These are phyloP conservation scores for Chrysogorgia sp. DNA, from an alignment of 92 coral and sea anemone genomes.

Conservation along the genomic window DNA sequence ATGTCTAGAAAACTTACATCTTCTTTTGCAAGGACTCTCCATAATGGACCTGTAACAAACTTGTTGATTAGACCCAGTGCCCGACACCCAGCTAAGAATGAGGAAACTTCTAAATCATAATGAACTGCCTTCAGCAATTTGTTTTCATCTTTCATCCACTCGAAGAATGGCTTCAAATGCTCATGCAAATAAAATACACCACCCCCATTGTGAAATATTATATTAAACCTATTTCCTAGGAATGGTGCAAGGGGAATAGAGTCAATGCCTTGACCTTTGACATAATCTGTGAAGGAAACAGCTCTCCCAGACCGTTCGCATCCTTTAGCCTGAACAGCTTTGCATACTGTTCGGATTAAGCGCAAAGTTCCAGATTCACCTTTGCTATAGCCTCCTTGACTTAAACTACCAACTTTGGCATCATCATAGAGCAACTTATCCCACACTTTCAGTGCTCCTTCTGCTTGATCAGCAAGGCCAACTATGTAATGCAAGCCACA, in stretches of 20 bases:
- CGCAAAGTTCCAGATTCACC: conserved; percentile 66
- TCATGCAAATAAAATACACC: conserved; percentile 51
- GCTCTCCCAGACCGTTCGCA: conserved; percentile 56
- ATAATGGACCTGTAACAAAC: too few species aligned
- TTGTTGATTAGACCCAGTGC: background rate
- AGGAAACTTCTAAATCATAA: background rate
- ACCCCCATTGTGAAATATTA: conserved; percentile 56
- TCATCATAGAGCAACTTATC: conserved; percentile 61
- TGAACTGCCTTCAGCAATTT: conserved; percentile 43
- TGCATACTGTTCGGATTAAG: conserved; percentile 58
- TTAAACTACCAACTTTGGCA: conserved; percentile 48
- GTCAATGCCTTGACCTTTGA: conserved; percentile 39
- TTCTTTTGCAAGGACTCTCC: conserved; percentile 44
- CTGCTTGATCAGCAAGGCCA: conserved; percentile 67
- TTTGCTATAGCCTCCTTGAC: conserved; percentile 29
- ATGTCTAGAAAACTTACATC: conserved; percentile 40
- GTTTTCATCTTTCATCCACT: conserved; percentile 50
- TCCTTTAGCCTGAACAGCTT: conserved; percentile 63
- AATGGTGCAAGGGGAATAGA: conserved; percentile 50
- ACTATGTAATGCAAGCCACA: conserved; percentile 65
- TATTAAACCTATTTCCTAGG: conserved; percentile 48
- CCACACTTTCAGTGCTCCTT: conserved; percentile 58
- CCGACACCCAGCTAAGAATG: background rate
- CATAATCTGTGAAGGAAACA: conserved; percentile 49
- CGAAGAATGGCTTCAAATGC: conserved; percentile 47